Conservation (phyloP, 1,140 invertebrate species). For the Thereuonema tuberculata region DNA sequence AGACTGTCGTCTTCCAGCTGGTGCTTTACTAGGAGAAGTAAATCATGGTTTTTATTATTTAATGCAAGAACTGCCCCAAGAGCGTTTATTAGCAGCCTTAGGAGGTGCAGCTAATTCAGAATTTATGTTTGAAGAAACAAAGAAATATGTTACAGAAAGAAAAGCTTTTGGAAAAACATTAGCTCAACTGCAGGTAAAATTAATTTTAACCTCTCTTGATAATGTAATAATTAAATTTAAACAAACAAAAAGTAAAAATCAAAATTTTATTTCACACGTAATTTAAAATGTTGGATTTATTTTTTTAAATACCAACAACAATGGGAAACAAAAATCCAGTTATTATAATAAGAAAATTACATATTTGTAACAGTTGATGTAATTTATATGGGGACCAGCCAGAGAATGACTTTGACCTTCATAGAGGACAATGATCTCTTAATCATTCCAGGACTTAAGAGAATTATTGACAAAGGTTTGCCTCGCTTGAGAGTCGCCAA, state of each 20-base stretch:
- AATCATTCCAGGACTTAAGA: no score
- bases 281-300: slow-evolving; percentile 7
- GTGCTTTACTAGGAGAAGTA: slow-evolving; percentile 32
- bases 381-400: no score
- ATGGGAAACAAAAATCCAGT: no score
- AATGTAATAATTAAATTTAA: neutral
- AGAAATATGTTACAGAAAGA: slow-evolving; percentile 32
- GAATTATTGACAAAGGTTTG: no score
- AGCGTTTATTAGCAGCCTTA: slow-evolving; percentile 33
- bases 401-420: no score
- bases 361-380: no score
- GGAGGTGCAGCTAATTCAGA: slow-evolving; percentile 31
- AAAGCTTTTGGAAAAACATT: slow-evolving; percentile 38
- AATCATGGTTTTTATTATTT: slow-evolving; percentile 39
- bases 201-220: no score
- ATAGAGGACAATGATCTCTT: no score
- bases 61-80: slow-evolving; percentile 38
- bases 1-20: slow-evolving; percentile 34
- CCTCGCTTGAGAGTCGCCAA: no score
- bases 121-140: slow-evolving; percentile 38
- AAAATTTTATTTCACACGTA: neutral
- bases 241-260: no score
- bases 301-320: no score
- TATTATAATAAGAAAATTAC: no score
- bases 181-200: slow-evolving; percentile 31